Conservation (phyloP, 2,888 invertebrate species). For the Emmelina monodactyla region DNA sequence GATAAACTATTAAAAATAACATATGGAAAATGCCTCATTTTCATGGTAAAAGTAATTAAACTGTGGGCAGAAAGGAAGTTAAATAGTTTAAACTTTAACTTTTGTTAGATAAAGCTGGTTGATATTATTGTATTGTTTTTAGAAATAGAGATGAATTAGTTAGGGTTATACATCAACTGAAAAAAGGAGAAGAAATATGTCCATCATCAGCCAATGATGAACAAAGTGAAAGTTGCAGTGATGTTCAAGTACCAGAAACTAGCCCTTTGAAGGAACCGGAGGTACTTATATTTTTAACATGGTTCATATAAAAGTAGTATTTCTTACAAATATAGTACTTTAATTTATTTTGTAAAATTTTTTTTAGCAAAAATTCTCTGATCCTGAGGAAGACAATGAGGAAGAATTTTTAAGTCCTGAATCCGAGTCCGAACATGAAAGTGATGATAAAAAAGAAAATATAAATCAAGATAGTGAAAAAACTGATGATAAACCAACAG, state of each 20-base stretch:
- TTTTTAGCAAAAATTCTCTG: constrained; percentile 27
- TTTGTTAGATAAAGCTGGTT: no score
- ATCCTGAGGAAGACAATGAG: constrained; percentile 51
- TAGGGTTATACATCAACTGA: constrained; percentile 77
- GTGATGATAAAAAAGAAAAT: constrained; percentile 24
- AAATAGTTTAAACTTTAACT: no score
- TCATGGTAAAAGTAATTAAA: no score
- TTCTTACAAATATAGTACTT: neutral
- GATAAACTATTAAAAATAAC: no score
- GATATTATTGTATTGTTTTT: no score
- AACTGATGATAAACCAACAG: neutral
- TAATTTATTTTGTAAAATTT: neutral
- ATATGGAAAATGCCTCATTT: no score
- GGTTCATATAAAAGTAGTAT: neutral
- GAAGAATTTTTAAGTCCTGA: constrained; percentile 59
- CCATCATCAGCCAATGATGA: constrained; percentile 32
- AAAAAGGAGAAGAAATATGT: constrained; percentile 73
- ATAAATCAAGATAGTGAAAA: no score
- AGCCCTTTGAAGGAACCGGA: constrained; percentile 2
- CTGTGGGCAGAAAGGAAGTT: no score
- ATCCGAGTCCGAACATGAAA: constrained; percentile 49
- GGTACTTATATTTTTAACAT: constrained; percentile 6
- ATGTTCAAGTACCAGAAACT: constrained; percentile 22
- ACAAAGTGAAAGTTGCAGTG: constrained; percentile 50
- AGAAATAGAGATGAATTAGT: constrained; percentile 84